phyloP scores from a whole-genome alignment of 2,113 vertebrate genomes.

The Ifrita kowaldi region DNA sequence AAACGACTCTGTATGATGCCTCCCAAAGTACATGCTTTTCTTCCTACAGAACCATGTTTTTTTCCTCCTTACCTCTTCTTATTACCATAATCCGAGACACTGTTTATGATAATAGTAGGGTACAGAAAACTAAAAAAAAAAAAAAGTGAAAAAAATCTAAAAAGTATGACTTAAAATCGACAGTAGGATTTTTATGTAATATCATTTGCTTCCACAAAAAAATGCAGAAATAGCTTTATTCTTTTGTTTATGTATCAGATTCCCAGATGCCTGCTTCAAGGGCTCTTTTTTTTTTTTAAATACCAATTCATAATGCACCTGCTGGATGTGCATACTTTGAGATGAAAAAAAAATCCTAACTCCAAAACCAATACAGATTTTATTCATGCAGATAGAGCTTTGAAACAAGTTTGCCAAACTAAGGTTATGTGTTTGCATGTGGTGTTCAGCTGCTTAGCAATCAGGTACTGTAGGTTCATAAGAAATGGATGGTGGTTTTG shows the following conservation, averaged over 20 bases:
- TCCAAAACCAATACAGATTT: background rate
- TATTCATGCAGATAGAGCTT: background rate
- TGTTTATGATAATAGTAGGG: background rate
- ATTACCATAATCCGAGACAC: background rate
- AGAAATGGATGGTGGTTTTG: background rate
- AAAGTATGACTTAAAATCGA: background rate
- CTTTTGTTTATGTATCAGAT: background rate
- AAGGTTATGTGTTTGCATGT: background rate
- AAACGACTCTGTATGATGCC: background rate
- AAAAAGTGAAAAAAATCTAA: rapidly evolving
- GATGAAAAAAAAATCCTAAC: background rate
- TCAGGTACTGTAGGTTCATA: background rate
- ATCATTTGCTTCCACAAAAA: background rate
- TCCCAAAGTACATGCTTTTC: background rate
- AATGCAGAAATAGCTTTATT: background rate
- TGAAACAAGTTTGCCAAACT: background rate
- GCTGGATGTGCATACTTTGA: background rate
- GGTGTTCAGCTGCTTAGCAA: background rate
- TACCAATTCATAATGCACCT: background rate
- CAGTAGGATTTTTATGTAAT: background rate
- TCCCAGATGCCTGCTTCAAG: background rate
- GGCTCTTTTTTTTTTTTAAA: background rate
- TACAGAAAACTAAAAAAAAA: background rate
- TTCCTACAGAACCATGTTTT: background rate
- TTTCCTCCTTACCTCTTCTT: background rate